Percentiles rank a stretch among this genome's conserved stretches.
These are phyloP conservation scores for Drosophila funebris DNA, from an alignment of 1,140 invertebrate species.

Conservation along the genomic window DNA sequence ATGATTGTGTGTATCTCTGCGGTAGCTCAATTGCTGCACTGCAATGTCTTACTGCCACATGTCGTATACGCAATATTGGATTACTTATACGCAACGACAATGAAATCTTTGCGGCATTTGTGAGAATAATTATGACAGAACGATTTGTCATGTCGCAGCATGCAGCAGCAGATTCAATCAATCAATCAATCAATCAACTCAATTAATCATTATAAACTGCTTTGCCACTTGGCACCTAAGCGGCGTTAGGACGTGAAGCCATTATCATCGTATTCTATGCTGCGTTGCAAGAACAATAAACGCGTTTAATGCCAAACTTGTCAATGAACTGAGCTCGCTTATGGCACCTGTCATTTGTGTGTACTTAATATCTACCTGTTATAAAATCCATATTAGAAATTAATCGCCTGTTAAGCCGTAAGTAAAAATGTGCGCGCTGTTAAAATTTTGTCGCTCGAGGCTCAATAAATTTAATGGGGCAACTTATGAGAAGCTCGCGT, in stretches of 20 bases:
- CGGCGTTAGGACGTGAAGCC: conserved; percentile 37
- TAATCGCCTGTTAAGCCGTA: conserved; percentile 73
- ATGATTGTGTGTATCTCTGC: conserved; percentile 8
- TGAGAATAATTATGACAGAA: conserved; percentile 68
- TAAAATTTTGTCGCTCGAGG: conserved; percentile 47
- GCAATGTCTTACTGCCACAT: background rate
- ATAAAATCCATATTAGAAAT: conserved; percentile 79
- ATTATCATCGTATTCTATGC: conserved; percentile 54
- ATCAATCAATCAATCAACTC: conserved; percentile 47
- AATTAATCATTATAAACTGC: conserved; percentile 75
- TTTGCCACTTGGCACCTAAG: conserved; percentile 50
- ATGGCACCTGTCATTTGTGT: conserved; percentile 43
- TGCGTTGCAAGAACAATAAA: conserved; percentile 67
- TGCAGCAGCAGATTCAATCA: conserved; percentile 42
- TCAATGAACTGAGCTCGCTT: conserved; percentile 40
- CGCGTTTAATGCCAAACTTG: conserved; percentile 64
- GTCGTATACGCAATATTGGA: conserved; percentile 36
- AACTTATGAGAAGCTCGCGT: background rate
- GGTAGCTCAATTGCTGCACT: background rate
- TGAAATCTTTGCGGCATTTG: conserved; percentile 21
- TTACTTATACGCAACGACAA: conserved; percentile 31
- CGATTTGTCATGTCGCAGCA: conserved; percentile 61
- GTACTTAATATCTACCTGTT: conserved; percentile 9
- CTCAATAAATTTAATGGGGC: conserved; percentile 56
- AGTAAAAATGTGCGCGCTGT: conserved; percentile 37